phyloP scores from a whole-genome alignment of 2,888 invertebrate genomes.

The Bruchidius siliquastri region DNA sequence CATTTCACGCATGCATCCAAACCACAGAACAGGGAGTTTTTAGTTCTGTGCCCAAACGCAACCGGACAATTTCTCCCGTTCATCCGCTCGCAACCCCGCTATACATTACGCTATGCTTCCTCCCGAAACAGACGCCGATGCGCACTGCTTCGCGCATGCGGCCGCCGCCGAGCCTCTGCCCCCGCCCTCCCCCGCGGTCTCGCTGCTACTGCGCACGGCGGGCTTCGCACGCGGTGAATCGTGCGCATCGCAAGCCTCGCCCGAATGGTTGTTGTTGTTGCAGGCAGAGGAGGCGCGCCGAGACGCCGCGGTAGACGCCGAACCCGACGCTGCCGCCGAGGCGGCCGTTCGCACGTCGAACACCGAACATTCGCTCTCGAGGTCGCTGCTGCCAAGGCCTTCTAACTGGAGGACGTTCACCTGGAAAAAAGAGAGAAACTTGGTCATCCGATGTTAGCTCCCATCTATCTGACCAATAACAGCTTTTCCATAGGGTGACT shows the following conservation, averaged over 20 bases:
- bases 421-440: conserved; percentile 30
- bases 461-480: too few species aligned
- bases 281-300: conserved; percentile 53
- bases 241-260: conserved; percentile 29
- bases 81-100: not conserved
- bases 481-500: too few species aligned
- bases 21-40: too few species aligned
- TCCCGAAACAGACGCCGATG: not conserved
- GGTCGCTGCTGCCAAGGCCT: conserved; percentile 49
- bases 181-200: conserved; percentile 53
- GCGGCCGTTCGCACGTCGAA: conserved; percentile 55
- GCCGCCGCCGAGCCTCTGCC: conserved; percentile 55
- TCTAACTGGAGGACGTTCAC: conserved; percentile 53
- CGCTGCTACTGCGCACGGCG: conserved; percentile 52
- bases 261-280: conserved; percentile 42
- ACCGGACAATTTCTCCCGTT: too few species aligned
- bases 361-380: conserved; percentile 59
- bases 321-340: not conserved
- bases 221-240: conserved; percentile 38
- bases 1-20: not conserved
- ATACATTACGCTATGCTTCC: not conserved
- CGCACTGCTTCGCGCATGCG: conserved; percentile 41
- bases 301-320: conserved; percentile 34
- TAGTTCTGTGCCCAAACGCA: too few species aligned
- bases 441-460: too few species aligned